Percentiles rank a stretch among this genome's conserved stretches.
Conservation (phyloP, 2,888 invertebrate species). For the Leucoptera coffeella region DNA sequence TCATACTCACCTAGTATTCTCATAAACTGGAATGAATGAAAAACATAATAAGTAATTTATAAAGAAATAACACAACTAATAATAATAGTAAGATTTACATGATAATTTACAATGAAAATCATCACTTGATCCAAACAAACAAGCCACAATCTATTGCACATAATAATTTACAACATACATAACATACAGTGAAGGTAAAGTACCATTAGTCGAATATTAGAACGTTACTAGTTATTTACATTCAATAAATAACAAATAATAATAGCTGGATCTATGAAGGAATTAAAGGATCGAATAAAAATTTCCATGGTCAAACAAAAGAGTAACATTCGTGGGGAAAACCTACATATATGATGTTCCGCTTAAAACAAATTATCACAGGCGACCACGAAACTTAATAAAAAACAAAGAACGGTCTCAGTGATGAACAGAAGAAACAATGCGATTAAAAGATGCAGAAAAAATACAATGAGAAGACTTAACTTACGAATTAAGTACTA, state of each 20-base stretch:
- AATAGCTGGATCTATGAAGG: no score
- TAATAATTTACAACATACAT: conserved; percentile 12
- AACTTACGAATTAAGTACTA: no score
- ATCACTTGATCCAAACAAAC: conserved; percentile 12
- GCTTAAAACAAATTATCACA: conserved; percentile 51
- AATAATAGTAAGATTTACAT: conserved; percentile 15
- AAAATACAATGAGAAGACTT: no score
- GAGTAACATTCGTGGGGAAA: conserved; percentile 14
- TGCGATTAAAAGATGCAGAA: no score
- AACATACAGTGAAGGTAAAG: conserved; percentile 11
- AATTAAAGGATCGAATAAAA: conserved; percentile 17
- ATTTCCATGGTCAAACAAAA: no score
- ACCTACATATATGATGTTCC: conserved; percentile 23
- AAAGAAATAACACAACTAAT: conserved; percentile 46
- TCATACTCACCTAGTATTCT: conserved; percentile 41
- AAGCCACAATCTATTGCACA: conserved; percentile 46
- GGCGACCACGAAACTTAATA: conserved; percentile 52
- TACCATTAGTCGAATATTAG: conserved; percentile 15
- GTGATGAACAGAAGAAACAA: no score
- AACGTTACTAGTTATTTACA: conserved; percentile 25
- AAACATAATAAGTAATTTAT: conserved; percentile 37
- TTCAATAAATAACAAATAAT: conserved; percentile 49
- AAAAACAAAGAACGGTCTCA: no score
- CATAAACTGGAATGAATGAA: conserved; percentile 52
- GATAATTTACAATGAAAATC: conserved; percentile 19